Percentiles rank a stretch among this genome's conserved stretches.
Evolutionary conservation across 2,113 vertebrate species (phyloP).

Genomic region (Anoura caudifer): DNA sequence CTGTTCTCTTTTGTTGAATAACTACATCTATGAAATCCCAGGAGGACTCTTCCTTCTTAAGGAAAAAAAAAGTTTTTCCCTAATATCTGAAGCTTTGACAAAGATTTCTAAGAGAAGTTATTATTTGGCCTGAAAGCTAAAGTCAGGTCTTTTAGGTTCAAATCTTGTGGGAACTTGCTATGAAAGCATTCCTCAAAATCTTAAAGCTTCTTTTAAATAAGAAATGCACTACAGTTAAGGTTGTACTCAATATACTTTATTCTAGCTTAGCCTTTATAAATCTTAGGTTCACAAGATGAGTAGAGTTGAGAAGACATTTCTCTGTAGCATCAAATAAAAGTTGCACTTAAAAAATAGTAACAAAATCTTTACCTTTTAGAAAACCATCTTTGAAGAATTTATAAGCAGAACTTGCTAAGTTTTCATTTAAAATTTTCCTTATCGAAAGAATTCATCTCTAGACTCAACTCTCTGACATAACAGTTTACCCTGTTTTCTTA

Average conservation of each 20-base stretch:
- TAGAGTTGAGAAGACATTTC: constrained; percentile 14
- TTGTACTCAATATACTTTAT: background rate
- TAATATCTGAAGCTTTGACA: background rate
- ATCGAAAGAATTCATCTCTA: constrained; percentile 14
- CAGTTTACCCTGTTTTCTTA: background rate
- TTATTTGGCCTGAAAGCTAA: background rate
- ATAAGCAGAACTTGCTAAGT: background rate
- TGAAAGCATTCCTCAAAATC: constrained; percentile 6
- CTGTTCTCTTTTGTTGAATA: constrained; percentile 1
- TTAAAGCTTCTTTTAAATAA: constrained; percentile 4
- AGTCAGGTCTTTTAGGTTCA: background rate
- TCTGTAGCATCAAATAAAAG: constrained; percentile 7
- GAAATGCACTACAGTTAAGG: background rate
- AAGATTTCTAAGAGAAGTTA: background rate
- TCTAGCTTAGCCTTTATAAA: background rate
- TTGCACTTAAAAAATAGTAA: background rate
- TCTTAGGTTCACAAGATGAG: background rate
- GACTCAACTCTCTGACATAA: background rate
- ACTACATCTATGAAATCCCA: background rate
- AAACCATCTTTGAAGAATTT: background rate
- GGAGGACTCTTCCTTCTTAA: background rate
- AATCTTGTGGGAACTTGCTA: background rate
- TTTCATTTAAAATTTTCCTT: background rate
- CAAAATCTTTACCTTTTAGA: background rate
- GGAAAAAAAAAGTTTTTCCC: background rate